Evolutionary conservation across 2,113 vertebrate genomes (phyloP).

Genomic region (Crotalus tigris): DNA sequence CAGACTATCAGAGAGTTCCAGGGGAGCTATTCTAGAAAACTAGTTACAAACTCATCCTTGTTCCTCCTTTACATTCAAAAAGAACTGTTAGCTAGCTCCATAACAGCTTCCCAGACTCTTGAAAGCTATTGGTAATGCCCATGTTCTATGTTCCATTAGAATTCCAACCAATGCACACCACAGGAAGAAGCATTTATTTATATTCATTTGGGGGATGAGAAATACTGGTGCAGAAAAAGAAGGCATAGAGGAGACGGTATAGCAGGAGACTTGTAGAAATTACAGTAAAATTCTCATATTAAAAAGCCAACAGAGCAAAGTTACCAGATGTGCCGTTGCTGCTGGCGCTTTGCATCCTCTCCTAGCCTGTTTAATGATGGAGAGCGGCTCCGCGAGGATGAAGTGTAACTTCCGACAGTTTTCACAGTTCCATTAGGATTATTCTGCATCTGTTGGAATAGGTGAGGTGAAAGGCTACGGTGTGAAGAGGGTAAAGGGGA

Average conservation of each 20-base stretch:
- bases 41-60: not conserved
- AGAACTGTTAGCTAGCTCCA: not conserved
- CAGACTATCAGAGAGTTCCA: not conserved
- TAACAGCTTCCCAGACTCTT: not conserved
- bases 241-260: not conserved
- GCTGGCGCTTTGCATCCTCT: constrained; percentile 80
- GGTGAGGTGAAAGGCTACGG: constrained; percentile 92
- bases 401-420: constrained; percentile 77
- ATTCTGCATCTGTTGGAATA: constrained; percentile 86
- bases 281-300: not conserved
- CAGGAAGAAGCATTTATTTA: not conserved
- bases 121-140: not conserved
- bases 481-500: constrained; percentile 76
- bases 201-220: not conserved
- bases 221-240: not conserved
- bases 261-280: not conserved
- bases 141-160: not conserved
- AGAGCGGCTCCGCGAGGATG: constrained; percentile 82
- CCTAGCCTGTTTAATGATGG: constrained; percentile 89
- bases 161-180: not conserved
- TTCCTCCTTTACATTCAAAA: not conserved
- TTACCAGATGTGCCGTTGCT: constrained; percentile 82
- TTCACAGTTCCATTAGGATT: constrained; percentile 87
- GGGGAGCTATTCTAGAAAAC: not conserved
- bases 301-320: not conserved